phyloP scores from a whole-genome alignment of 2,797 vertebrate genomes.

The Chaetodon trifasciatus region DNA sequence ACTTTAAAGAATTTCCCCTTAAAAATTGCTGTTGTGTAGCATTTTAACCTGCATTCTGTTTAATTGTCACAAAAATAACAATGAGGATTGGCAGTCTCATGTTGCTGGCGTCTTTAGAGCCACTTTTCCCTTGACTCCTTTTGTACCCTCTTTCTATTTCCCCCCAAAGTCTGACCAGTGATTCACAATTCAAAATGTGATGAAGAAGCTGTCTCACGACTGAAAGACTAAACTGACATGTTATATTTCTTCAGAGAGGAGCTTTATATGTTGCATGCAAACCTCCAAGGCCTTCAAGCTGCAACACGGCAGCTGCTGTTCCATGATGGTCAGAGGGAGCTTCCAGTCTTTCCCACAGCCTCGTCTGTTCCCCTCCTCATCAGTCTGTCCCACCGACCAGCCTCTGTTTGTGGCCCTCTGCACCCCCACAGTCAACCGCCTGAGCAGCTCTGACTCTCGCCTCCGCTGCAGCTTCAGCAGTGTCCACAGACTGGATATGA shows the following conservation, averaged over 20 bases:
- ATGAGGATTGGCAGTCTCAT: not conserved
- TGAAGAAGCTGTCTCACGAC: not conserved
- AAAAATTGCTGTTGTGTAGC: not conserved
- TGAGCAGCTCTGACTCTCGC: slow-evolving; percentile 34
- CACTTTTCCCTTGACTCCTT: not conserved
- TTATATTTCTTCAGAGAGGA: slow-evolving; percentile 79
- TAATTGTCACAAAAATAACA: not conserved
- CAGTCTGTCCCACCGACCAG: not conserved
- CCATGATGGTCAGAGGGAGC: slow-evolving; percentile 81
- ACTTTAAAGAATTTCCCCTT: slow-evolving; percentile 12
- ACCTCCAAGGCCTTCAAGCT: slow-evolving; percentile 86
- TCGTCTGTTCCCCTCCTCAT: not conserved
- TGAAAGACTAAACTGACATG: not conserved
- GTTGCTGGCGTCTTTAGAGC: not conserved
- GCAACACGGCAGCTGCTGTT: slow-evolving; percentile 77
- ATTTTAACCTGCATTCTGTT: not conserved
- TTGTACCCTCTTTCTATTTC: not conserved
- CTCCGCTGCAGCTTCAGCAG: slow-evolving; percentile 79
- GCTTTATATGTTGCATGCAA: slow-evolving; percentile 86
- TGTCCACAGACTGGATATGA: slow-evolving; percentile 87
- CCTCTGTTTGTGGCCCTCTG: slow-evolving; percentile 87
- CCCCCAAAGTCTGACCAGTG: not conserved
- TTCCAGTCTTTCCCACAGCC: slow-evolving; percentile 64
- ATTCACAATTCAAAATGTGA: not conserved
- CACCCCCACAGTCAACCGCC: slow-evolving; percentile 73